Conservation (phyloP, 2,888 invertebrate species). For the Temnothorax unifasciatus region DNA sequence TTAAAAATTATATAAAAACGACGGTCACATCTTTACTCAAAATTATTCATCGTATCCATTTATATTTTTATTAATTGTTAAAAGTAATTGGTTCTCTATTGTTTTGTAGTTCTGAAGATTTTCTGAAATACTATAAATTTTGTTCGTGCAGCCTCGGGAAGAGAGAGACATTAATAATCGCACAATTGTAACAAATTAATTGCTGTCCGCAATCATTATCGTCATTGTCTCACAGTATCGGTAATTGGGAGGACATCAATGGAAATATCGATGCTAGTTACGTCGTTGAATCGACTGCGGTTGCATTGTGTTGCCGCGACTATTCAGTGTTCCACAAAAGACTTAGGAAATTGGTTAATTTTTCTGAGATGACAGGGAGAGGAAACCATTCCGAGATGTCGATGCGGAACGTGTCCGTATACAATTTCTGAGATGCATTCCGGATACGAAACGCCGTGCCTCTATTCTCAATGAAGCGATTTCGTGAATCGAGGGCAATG, state of each 20-base stretch:
- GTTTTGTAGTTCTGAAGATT: neutral
- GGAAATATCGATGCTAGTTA: constrained; percentile 45
- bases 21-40: neutral
- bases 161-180: neutral
- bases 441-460: constrained; percentile 40
- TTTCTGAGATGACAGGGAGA: constrained; percentile 64
- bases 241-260: constrained; percentile 19
- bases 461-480: constrained; percentile 61
- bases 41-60: neutral
- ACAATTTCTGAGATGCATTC: constrained; percentile 65
- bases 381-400: constrained; percentile 50
- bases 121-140: neutral
- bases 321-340: constrained; percentile 73
- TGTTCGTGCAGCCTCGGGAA: neutral
- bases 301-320: constrained; percentile 35
- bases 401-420: constrained; percentile 53
- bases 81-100: neutral
- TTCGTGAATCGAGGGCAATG: constrained; percentile 55
- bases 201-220: constrained; percentile 39
- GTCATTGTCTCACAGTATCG: constrained; percentile 34
- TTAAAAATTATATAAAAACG: neutral
- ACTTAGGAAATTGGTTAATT: constrained; percentile 76
- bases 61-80: neutral
- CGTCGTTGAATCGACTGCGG: constrained; percentile 32
- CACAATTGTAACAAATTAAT: constrained; percentile 39